These are phyloP conservation scores for Pachycephus smyrnensis DNA, from an alignment of 2,888 invertebrate genomes.

Conservation along the genomic window DNA sequence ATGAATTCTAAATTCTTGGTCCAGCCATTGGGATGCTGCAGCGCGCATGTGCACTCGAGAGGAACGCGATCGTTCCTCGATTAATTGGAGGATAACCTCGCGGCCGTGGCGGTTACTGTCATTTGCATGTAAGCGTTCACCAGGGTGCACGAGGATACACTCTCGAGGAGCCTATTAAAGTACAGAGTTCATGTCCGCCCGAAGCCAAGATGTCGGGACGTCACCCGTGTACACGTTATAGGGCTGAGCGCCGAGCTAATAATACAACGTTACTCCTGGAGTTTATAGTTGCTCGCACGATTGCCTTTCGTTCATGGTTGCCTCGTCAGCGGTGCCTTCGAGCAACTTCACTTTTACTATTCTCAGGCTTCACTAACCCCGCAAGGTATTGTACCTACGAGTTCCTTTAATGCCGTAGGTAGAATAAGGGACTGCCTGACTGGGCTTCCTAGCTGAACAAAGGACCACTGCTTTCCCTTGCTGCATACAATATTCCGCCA, in stretches of 20 bases:
- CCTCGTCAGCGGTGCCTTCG: slow-evolving; percentile 7
- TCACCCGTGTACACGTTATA: slow-evolving; percentile 37
- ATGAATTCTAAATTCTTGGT: too few relatives aligned
- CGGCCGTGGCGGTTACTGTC: slow-evolving; percentile 44
- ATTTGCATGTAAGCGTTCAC: slow-evolving; percentile 36
- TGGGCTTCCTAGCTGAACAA: slow-evolving; percentile 5
- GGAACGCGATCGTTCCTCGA: slow-evolving; percentile 32
- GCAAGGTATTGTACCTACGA: neutral
- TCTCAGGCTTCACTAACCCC: slow-evolving; percentile 5
- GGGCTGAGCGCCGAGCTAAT: neutral
- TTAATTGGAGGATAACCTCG: slow-evolving; percentile 51
- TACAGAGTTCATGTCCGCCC: slow-evolving; percentile 42
- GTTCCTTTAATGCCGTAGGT: too few relatives aligned
- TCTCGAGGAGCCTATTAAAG: slow-evolving; percentile 40
- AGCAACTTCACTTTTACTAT: slow-evolving; percentile 6
- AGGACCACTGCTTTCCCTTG: slow-evolving; percentile 5
- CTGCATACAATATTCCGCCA: neutral
- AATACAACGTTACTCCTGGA: slow-evolving; percentile 28
- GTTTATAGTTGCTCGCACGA: slow-evolving; percentile 34
- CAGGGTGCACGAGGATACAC: slow-evolving; percentile 13
- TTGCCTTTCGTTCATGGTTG: slow-evolving; percentile 6
- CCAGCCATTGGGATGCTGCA: too few relatives aligned
- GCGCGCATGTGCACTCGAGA: too few relatives aligned
- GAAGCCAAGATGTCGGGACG: slow-evolving; percentile 39
- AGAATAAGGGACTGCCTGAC: too few relatives aligned